Percentiles rank a stretch among this genome's conserved stretches.
These are phyloP conservation scores for Scolopax bukidnonensis DNA, from an alignment of 2,797 vertebrate species.

Conservation along the genomic window DNA sequence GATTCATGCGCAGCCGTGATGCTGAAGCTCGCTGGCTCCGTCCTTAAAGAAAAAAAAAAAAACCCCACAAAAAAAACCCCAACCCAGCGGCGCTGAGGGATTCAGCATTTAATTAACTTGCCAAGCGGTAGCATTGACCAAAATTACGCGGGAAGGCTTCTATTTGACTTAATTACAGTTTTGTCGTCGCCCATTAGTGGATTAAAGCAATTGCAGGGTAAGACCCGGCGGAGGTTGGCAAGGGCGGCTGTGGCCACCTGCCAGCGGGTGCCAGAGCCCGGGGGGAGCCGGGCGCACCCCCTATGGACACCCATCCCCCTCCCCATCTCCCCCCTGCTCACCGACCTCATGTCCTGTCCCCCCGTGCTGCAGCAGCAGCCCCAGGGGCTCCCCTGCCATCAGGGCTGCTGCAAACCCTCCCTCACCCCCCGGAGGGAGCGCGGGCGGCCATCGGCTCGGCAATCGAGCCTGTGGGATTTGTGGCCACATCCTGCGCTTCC, in stretches of 20 bases:
- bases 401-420: not conserved
- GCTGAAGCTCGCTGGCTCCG: not conserved
- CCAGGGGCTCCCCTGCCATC: not conserved
- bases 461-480: not conserved
- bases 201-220: slow-evolving; percentile 49
- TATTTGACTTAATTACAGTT: slow-evolving; percentile 49
- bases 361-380: rapidly evolving
- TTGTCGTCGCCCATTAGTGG: slow-evolving; percentile 13
- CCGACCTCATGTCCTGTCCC: rapidly evolving
- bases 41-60: not conserved
- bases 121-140: not conserved
- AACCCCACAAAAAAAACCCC: no score
- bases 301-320: not conserved
- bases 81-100: not conserved
- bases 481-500: rapidly evolving
- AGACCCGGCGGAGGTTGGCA: not conserved
- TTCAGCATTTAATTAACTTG: slow-evolving; percentile 49
- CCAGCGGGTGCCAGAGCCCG: not conserved
- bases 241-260: not conserved
- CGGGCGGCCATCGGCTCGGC: rapidly evolving
- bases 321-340: rapidly evolving
- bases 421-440: rapidly evolving
- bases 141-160: not conserved
- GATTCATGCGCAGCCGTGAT: not conserved
- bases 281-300: rapidly evolving